Conservation (phyloP, 2,888 invertebrate genomes). For the Ophion slaviceki region DNA sequence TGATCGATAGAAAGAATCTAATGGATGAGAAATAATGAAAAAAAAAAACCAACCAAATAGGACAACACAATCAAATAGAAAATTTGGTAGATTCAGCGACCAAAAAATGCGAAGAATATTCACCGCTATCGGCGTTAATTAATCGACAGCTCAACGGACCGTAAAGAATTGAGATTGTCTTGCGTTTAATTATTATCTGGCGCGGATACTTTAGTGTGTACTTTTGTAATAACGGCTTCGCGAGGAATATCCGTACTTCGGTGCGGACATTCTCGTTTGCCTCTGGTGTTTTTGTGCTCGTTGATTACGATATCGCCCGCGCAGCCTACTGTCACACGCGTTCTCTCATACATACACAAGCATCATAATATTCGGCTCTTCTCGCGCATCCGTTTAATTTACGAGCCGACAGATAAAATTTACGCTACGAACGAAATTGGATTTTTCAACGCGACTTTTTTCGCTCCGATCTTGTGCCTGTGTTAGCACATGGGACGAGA, state of each 20-base stretch:
- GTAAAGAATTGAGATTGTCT: not conserved
- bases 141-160: too few relatives aligned
- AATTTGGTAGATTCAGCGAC: too few relatives aligned
- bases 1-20: too few relatives aligned
- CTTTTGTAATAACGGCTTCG: not conserved
- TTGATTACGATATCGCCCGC: slow-evolving; percentile 52
- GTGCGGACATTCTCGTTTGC: slow-evolving; percentile 32
- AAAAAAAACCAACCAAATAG: too few relatives aligned
- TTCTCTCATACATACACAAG: not conserved
- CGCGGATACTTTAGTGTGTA: not conserved
- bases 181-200: slow-evolving; percentile 12
- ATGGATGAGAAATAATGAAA: too few relatives aligned
- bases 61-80: too few relatives aligned
- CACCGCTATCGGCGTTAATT: too few relatives aligned
- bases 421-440: slow-evolving; percentile 8
- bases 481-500: too few relatives aligned
- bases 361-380: slow-evolving; percentile 24
- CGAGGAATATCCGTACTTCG: slow-evolving; percentile 24
- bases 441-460: slow-evolving; percentile 1
- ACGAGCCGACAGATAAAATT: slow-evolving; percentile 37
- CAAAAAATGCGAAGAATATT: too few relatives aligned
- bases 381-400: slow-evolving; percentile 46
- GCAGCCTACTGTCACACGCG: slow-evolving; percentile 31
- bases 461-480: not conserved
- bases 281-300: slow-evolving; percentile 23